Base-by-base conservation (phyloP, 2,113 vertebrate species). In the Urocynchramus pylzowi region DNA sequence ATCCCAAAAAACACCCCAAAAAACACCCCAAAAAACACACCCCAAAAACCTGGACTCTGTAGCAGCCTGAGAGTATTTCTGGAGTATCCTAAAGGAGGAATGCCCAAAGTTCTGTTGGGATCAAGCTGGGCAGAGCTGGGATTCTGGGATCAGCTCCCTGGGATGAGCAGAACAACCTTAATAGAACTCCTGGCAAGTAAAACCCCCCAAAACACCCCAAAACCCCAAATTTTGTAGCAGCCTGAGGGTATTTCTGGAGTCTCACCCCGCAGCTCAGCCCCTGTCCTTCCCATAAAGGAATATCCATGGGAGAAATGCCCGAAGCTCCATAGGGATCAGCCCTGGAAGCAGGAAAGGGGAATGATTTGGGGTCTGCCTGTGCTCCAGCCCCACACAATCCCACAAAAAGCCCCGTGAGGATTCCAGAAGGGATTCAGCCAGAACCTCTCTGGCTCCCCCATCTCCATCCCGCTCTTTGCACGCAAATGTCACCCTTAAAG, bases 391-490 rank as follows among this genome's bases (percentile, higher is more conserved):
- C 16, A 5, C 11, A 11, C 3, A 23, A 69, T 24, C 33, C 82
- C 30, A 6, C 5, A 9, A 47, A 50, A 83, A 15, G 12, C 4
- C 20, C 28, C 2, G 1, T 0, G 26, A 44, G 41, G 53, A 41
- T 41, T 70, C 77, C 59, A 42, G 37, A 69, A 53, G 35, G 11
- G 9, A n/a, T n/a, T 22, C 67, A 64, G 39, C 39, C 3, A 1
- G 24, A 87, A 9, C 5, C 5, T 1, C n/a, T 20, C n/a, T 0
- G 0, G 1, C 11, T 11, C 9, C 22, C 74, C 28, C 3, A 2
- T 17, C 44, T 70, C 52, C 1, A 1, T 42, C 50, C 63, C 3
- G 5, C 39, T 81, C 41, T 47, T 64, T 8, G 54, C 77, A 67
- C 6, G 1, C 56, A 37, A 57, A 50, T 4, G 5, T 33, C 78